A percentile compares a stretch with the other conserved stretches of the same genome.
Evolutionary conservation across 2,113 vertebrate species (phyloP).

Genomic region (Daphoenositta chrysoptera): DNA sequence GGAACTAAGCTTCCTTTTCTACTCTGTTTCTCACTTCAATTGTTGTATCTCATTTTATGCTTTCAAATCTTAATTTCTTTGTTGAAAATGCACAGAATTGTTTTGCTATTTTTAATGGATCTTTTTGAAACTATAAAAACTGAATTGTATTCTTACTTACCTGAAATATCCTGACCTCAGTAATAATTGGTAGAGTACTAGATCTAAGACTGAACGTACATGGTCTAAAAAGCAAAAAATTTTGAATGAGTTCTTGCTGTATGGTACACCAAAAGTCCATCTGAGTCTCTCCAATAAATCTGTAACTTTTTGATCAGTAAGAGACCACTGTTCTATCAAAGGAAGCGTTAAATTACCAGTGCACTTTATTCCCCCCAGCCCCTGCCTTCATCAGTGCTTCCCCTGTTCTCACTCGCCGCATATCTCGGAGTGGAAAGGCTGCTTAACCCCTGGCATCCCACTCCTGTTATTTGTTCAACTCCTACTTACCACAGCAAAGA

Average conservation of each 20-base stretch:
- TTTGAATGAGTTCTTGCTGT: background rate
- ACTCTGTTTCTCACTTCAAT: constrained; percentile 18
- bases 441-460: constrained; percentile 36
- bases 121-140: background rate
- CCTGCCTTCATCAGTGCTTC: background rate
- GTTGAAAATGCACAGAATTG: background rate
- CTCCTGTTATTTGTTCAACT: background rate
- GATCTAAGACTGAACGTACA: background rate
- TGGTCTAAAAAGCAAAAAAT: background rate
- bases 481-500: background rate
- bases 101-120: background rate
- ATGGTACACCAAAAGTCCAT: background rate
- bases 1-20: constrained; percentile 40
- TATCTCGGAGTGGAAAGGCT: background rate
- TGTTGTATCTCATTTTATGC: background rate
- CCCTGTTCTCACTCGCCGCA: background rate
- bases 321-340: background rate
- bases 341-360: background rate
- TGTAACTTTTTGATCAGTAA: constrained; percentile 4
- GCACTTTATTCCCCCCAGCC: background rate
- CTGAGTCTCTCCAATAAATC: background rate
- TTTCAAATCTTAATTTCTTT: background rate
- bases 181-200: background rate
- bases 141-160: background rate
- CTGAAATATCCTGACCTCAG: background rate